A percentile compares a stretch with the other conserved stretches of the same genome.
phyloP scores from a whole-genome alignment of 1,140 invertebrate species.

The Physella acuta region DNA sequence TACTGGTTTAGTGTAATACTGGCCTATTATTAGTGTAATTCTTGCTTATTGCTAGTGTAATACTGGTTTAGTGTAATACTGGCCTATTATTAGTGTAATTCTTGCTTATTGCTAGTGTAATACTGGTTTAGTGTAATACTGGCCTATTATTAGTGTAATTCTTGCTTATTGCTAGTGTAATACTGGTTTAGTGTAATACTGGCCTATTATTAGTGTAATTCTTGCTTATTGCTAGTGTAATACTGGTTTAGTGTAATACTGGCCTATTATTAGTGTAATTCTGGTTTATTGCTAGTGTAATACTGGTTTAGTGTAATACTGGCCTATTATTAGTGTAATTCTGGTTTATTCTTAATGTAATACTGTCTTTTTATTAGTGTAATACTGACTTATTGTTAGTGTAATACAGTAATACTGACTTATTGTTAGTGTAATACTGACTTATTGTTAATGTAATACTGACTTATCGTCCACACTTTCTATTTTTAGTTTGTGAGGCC shows the following conservation, averaged over 20 bases:
- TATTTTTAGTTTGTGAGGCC: slow-evolving; percentile 70
- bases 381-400: slow-evolving; percentile 30
- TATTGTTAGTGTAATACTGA: slow-evolving; percentile 57
- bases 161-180: neutral
- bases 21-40: too few relatives aligned
- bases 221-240: neutral
- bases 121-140: neutral
- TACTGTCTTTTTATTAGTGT: too few relatives aligned
- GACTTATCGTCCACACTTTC: neutral
- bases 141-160: too few relatives aligned
- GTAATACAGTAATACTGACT: neutral
- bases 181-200: neutral
- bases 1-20: neutral
- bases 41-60: neutral
- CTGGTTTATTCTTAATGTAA: neutral
- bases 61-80: neutral
- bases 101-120: neutral
- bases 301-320: slow-evolving; percentile 54
- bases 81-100: too few relatives aligned
- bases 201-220: too few relatives aligned
- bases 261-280: too few relatives aligned
- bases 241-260: neutral
- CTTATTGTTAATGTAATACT: neutral
- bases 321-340: neutral
- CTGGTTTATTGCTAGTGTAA: neutral